phyloP scores from a whole-genome alignment of 2,888 invertebrate species.

The Scotopteryx bipunctaria region DNA sequence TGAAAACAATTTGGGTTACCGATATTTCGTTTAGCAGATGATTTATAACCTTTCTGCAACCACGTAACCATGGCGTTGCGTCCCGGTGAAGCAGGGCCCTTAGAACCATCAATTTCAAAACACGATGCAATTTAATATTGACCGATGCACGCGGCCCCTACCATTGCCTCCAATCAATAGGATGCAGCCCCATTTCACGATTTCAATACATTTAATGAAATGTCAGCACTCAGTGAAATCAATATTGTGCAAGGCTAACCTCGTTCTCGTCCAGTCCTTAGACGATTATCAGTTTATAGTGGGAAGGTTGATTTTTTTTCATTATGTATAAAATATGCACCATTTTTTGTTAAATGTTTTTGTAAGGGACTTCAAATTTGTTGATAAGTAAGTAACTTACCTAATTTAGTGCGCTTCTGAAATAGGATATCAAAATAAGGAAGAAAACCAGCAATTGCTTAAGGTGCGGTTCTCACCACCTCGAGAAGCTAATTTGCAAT shows the following conservation, averaged over 20 bases:
- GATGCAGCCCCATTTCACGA: slow-evolving; percentile 79
- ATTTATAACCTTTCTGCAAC: not conserved
- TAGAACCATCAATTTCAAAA: slow-evolving; percentile 52
- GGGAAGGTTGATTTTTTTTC: slow-evolving; percentile 4
- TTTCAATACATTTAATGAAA: slow-evolving; percentile 82
- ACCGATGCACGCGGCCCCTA: slow-evolving; percentile 63
- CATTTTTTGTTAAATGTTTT: too few species aligned
- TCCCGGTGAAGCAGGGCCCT: slow-evolving; percentile 4
- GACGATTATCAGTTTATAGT: slow-evolving; percentile 35
- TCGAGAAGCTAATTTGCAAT: slow-evolving; percentile 19
- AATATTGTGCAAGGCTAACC: slow-evolving; percentile 66
- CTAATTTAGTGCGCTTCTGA: not conserved
- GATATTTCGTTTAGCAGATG: too few species aligned
- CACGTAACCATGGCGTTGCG: not conserved
- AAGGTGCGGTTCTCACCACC: slow-evolving; percentile 17
- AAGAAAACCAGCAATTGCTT: slow-evolving; percentile 16
- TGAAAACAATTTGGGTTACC: too few species aligned
- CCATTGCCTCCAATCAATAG: slow-evolving; percentile 70
- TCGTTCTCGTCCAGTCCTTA: slow-evolving; percentile 50
- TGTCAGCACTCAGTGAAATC: slow-evolving; percentile 78
- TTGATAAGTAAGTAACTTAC: too few species aligned
- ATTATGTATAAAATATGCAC: too few species aligned
- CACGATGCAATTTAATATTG: slow-evolving; percentile 69
- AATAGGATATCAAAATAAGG: slow-evolving; percentile 7
- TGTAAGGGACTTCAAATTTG: too few species aligned